phyloP scores from a whole-genome alignment of 2,113 vertebrate genomes.

The Pangasianodon gigas region DNA sequence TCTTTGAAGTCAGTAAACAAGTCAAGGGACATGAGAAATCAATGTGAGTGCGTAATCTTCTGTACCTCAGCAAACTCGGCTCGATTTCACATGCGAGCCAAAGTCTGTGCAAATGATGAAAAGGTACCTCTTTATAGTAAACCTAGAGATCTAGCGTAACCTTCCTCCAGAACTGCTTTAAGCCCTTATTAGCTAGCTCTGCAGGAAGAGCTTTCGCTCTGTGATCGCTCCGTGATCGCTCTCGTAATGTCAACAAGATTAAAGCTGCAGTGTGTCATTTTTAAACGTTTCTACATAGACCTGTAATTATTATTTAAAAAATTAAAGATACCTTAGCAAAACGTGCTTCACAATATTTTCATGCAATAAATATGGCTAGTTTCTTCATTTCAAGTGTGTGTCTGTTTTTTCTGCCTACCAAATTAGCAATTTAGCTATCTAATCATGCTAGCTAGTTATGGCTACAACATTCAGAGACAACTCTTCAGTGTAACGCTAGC shows the following conservation, averaged over 20 bases:
- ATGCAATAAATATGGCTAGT: background rate
- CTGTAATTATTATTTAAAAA: background rate
- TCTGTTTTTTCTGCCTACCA: background rate
- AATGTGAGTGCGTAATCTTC: slow-evolving; percentile 50
- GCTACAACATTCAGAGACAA: background rate
- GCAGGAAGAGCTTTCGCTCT: too few relatives aligned
- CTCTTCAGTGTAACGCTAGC: background rate
- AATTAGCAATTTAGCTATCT: background rate
- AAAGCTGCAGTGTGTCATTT: background rate
- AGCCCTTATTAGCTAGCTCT: background rate
- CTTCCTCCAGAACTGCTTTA: background rate
- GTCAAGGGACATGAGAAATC: slow-evolving; percentile 50
- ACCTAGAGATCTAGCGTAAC: background rate
- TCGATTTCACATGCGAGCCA: background rate
- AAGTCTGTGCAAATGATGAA: background rate
- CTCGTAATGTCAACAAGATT: background rate
- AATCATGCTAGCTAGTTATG: background rate
- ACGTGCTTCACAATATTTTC: background rate
- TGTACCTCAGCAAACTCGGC: background rate
- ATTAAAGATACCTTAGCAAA: background rate
- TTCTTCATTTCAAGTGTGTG: background rate
- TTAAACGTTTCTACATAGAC: background rate
- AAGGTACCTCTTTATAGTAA: background rate
- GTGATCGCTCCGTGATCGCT: background rate
- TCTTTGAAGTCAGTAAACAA: slow-evolving; percentile 57